Evolutionary conservation across 2,113 vertebrate genomes (phyloP).

Genomic region (Chrysochloris asiatica): DNA sequence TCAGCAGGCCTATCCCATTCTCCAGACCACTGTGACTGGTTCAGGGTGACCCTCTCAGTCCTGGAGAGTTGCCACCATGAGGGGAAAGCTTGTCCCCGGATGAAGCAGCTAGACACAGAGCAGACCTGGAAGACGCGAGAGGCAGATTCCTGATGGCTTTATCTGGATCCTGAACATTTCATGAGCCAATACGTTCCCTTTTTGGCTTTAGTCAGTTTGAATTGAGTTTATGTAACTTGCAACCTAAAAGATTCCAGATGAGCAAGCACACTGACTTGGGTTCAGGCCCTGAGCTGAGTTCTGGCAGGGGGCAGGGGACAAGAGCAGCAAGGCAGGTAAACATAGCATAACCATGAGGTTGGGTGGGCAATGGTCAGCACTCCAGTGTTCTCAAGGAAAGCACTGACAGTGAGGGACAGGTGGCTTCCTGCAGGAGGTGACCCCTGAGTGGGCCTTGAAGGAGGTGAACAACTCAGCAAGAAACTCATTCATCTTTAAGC

Average conservation of each 20-base stretch:
- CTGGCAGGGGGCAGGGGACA: neutral
- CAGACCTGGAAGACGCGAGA: neutral
- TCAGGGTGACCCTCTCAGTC: neutral
- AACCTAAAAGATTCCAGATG: conserved; percentile 13
- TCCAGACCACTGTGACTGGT: neutral
- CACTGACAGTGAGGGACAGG: neutral
- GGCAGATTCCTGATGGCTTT: neutral
- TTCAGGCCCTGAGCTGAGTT: neutral
- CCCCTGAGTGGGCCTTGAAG: neutral
- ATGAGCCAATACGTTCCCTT: conserved; percentile 36
- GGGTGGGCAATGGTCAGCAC: neutral
- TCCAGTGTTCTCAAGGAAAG: neutral
- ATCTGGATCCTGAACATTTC: neutral
- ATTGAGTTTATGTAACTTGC: conserved; percentile 49
- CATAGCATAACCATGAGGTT: too few relatives aligned
- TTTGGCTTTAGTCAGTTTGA: neutral
- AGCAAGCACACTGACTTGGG: neutral
- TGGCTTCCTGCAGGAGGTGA: conserved; percentile 10
- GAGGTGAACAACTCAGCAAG: neutral
- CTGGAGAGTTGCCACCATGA: neutral
- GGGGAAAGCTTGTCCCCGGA: neutral
- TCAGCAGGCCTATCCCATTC: neutral
- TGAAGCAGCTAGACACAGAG: neutral
- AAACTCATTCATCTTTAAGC: conserved; percentile 33
- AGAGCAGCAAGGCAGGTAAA: neutral